phyloP scores from a whole-genome alignment of 2,888 invertebrate species.

The Pterostichus madidus region DNA sequence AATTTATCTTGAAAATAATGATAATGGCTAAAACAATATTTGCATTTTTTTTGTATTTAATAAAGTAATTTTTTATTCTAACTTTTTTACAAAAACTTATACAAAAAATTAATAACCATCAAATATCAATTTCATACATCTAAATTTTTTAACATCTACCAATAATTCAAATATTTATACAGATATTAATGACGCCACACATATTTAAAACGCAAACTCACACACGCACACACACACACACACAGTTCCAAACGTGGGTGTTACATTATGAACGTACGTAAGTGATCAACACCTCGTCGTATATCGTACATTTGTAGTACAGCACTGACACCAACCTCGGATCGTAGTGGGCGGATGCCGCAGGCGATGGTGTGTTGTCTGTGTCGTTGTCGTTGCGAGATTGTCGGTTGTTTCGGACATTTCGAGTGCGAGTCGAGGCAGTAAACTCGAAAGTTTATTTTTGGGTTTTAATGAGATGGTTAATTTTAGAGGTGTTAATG shows the following conservation, averaged over 20 bases:
- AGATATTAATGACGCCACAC: neutral
- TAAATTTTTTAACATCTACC: neutral
- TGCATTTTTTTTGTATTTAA: no score
- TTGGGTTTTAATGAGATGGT: neutral
- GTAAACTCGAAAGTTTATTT: constrained; percentile 2
- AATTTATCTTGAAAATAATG: no score
- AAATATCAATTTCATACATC: neutral
- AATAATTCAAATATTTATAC: constrained; percentile 8
- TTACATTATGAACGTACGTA: constrained; percentile 29
- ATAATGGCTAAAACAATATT: no score
- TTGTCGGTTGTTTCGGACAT: neutral
- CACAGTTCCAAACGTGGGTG: neutral
- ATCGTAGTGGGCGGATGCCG: constrained; percentile 28
- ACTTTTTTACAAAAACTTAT: no score
- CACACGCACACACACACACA: neutral
- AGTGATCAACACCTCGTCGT: constrained; percentile 49
- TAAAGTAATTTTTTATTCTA: no score
- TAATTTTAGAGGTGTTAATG: constrained; percentile 11
- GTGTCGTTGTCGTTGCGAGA: neutral
- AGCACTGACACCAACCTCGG: constrained; percentile 26
- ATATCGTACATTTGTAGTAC: constrained; percentile 41
- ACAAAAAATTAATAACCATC: constrained; percentile 1
- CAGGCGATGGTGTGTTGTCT: constrained; percentile 41
- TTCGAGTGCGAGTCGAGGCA: neutral
- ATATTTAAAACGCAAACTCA: neutral